These are phyloP conservation scores for Mionectes olivaceus DNA, from an alignment of 2,797 vertebrate genomes.

Conservation along the genomic window DNA sequence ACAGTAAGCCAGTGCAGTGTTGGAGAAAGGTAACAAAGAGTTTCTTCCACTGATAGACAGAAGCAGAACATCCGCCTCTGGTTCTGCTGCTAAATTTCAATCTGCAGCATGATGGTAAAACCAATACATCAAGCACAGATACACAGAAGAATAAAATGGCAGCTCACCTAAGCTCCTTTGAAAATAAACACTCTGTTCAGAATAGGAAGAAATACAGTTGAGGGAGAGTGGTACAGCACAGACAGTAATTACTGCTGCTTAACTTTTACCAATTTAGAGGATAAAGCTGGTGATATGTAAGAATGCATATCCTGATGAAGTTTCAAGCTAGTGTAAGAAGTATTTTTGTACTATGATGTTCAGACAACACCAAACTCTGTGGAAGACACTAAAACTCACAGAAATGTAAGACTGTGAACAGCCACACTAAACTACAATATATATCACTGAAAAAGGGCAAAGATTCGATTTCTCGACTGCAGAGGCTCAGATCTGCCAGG, in stretches of 20 bases:
- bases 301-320: not conserved
- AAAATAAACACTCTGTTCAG: not conserved
- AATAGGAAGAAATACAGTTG: not conserved
- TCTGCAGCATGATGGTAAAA: not conserved
- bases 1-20: not conserved
- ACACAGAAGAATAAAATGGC: not conserved
- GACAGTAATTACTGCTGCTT: not conserved
- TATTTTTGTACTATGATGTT: not conserved
- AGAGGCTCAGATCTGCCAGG: constrained; percentile 62
- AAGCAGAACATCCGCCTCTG: not conserved
- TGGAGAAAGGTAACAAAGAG: not conserved
- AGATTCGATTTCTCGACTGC: constrained; percentile 50
- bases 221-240: not conserved
- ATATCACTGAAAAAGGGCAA: constrained; percentile 15
- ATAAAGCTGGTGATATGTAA: not conserved
- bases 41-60: not conserved
- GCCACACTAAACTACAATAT: constrained; percentile 13
- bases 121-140: not conserved
- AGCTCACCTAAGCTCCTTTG: not conserved
- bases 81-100: not conserved
- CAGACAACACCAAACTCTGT: not conserved
- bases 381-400: constrained; percentile 19
- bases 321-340: not conserved
- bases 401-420: constrained; percentile 36
- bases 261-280: not conserved